Evolutionary conservation across 2,113 vertebrate species (phyloP).

Genomic region (Psettodes erumei): DNA sequence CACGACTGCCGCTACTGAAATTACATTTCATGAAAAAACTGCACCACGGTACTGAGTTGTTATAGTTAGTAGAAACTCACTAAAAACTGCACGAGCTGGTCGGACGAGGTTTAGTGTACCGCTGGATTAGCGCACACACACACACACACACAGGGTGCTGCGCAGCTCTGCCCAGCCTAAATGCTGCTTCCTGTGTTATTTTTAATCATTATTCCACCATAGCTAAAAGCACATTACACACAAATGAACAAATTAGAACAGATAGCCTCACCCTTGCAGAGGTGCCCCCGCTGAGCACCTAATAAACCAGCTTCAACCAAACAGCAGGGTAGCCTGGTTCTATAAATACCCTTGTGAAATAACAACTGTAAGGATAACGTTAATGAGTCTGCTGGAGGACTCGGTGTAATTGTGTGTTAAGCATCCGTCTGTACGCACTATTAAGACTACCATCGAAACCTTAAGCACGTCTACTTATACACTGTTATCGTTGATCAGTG

Average conservation of each 20-base stretch:
- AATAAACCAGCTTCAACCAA: conserved; percentile 68
- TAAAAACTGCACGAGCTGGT: not conserved
- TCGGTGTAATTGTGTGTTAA: conserved; percentile 50
- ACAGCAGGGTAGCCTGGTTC: conserved; percentile 51
- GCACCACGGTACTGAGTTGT: not conserved
- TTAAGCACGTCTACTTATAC: not conserved
- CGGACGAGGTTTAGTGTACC: not conserved
- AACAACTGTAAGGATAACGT: conserved; percentile 45
- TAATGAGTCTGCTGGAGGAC: conserved; percentile 46
- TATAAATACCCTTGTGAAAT: conserved; percentile 61
- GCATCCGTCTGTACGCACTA: conserved; percentile 45
- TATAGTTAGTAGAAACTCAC: not conserved
- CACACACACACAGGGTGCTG: not conserved
- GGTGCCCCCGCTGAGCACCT: conserved; percentile 59
- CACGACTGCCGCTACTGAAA: not conserved
- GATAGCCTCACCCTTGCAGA: conserved; percentile 25
- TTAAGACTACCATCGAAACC: conserved; percentile 44
- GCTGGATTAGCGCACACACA: not conserved
- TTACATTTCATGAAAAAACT: not conserved
- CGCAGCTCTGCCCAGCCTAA: conserved; percentile 5
- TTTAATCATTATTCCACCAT: conserved; percentile 10
- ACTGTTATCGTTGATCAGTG: conserved; percentile 1
- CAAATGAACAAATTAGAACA: conserved; percentile 43
- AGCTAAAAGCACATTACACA: conserved; percentile 28
- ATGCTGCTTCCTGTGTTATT: conserved; percentile 1